These are phyloP conservation scores for Rhorus exstirpatorius DNA, from an alignment of 2,888 invertebrate species.

Conservation along the genomic window DNA sequence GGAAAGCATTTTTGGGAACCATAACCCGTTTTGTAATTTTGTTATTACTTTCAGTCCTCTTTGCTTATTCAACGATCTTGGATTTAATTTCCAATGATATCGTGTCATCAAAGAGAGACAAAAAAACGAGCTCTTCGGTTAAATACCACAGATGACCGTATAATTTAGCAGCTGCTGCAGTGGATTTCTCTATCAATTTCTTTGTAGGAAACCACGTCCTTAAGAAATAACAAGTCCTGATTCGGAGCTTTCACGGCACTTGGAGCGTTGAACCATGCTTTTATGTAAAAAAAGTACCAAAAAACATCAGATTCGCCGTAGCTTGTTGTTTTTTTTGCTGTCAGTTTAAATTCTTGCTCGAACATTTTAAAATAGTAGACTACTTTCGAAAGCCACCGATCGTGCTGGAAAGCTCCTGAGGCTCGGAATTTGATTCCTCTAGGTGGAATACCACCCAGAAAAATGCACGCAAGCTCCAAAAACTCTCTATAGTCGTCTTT, in stretches of 20 bases:
- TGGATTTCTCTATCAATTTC: no score
- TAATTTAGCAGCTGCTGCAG: no score
- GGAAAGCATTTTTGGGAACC: no score
- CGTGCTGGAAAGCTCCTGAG: constrained; percentile 30
- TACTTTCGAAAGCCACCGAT: constrained; percentile 33
- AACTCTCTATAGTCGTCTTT: constrained; percentile 32
- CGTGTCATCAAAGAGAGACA: no score
- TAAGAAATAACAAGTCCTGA: no score
- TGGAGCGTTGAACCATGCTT: constrained; percentile 50
- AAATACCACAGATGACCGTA: constrained; percentile 41
- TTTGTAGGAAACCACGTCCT: no score
- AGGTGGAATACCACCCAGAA: constrained; percentile 23
- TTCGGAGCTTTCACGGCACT: constrained; percentile 26
- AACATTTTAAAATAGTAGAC: constrained; percentile 52
- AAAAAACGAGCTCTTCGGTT: constrained; percentile 15
- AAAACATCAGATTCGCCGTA: constrained; percentile 31
- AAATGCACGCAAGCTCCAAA: constrained; percentile 33
- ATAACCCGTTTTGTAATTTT: no score
- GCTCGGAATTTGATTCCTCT: constrained; percentile 12
- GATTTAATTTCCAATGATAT: no score
- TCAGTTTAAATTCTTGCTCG: constrained; percentile 33
- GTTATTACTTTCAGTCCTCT: no score
- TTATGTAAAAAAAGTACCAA: constrained; percentile 27
- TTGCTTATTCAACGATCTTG: no score
- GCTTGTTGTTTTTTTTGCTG: constrained; percentile 16